Evolutionary conservation across 2,797 vertebrate species (phyloP).

Genomic region (Anisognathus igniventris): DNA sequence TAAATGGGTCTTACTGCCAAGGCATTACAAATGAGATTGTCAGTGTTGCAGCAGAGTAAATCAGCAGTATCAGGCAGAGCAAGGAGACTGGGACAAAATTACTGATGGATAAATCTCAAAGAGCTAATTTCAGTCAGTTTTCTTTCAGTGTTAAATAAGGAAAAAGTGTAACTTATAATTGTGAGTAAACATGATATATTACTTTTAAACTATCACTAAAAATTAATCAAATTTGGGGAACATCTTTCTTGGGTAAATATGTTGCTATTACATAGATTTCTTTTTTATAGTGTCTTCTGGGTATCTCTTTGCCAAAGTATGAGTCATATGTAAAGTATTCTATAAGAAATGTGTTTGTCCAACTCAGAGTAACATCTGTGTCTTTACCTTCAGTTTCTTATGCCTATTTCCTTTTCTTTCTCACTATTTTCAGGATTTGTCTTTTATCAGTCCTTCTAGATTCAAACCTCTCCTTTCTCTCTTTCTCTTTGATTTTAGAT

Average conservation of each 20-base stretch:
- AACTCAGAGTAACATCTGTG: background rate
- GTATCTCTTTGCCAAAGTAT: background rate
- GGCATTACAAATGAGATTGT: slow-evolving; percentile 19
- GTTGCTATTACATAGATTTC: background rate
- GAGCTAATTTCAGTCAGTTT: background rate
- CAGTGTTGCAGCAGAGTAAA: background rate
- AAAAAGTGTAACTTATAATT: background rate
- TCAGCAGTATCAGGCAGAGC: slow-evolving; percentile 8
- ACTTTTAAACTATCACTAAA: background rate
- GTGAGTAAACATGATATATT: background rate
- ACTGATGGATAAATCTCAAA: slow-evolving; percentile 13
- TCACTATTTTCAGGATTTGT: background rate
- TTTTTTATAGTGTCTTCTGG: background rate
- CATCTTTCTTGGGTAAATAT: background rate
- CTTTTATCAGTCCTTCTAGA: background rate
- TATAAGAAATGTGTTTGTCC: background rate
- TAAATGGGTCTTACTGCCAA: slow-evolving; percentile 13
- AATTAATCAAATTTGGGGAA: background rate
- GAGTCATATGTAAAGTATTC: background rate
- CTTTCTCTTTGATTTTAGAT: background rate
- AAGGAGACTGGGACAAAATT: slow-evolving; percentile 38
- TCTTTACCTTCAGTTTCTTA: background rate
- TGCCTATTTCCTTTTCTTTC: background rate
- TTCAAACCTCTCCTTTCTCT: background rate
- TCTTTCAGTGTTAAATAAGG: background rate